phyloP scores from a whole-genome alignment of 2,888 invertebrate species.

The Stenoptilia bipunctidactyla region DNA sequence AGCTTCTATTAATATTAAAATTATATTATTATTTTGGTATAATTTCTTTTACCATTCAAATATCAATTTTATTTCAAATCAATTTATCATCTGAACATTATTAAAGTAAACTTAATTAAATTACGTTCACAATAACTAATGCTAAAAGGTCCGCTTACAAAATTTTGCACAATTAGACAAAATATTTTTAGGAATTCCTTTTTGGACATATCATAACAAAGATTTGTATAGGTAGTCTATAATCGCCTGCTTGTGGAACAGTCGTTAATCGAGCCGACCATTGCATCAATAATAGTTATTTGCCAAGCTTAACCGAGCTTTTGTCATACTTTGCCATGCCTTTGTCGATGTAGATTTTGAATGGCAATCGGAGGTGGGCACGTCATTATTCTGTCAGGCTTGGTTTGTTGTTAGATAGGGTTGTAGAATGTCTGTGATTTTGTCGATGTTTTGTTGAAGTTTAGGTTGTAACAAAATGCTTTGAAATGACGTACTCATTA shows the following conservation, averaged over 20 bases:
- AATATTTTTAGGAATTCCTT: too few relatives aligned
- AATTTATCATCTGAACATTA: too few relatives aligned
- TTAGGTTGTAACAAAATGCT: too few relatives aligned
- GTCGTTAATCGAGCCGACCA: neutral
- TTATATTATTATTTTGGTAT: too few relatives aligned
- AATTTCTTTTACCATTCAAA: too few relatives aligned
- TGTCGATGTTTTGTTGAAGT: slow-evolving; percentile 10
- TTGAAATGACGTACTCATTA: too few relatives aligned
- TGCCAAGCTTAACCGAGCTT: slow-evolving; percentile 37
- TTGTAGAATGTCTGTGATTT: slow-evolving; percentile 26
- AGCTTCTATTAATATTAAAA: too few relatives aligned
- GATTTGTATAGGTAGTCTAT: slow-evolving; percentile 13
- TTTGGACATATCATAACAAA: neutral
- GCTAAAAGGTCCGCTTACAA: too few relatives aligned
- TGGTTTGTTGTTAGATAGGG: slow-evolving; percentile 28
- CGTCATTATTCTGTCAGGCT: slow-evolving; percentile 47
- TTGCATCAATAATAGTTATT: slow-evolving; percentile 53
- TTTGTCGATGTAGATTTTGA: slow-evolving; percentile 57
- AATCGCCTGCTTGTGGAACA: slow-evolving; percentile 27
- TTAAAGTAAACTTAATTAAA: too few relatives aligned
- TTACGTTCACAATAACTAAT: too few relatives aligned
- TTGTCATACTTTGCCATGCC: slow-evolving; percentile 38
- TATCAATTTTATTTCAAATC: too few relatives aligned
- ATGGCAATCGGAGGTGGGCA: slow-evolving; percentile 55
- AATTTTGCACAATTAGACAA: too few relatives aligned